Percentiles rank a stretch among this genome's conserved stretches.
Evolutionary conservation across 2,888 invertebrate species (phyloP).

Genomic region (Argynnis bischoffii): DNA sequence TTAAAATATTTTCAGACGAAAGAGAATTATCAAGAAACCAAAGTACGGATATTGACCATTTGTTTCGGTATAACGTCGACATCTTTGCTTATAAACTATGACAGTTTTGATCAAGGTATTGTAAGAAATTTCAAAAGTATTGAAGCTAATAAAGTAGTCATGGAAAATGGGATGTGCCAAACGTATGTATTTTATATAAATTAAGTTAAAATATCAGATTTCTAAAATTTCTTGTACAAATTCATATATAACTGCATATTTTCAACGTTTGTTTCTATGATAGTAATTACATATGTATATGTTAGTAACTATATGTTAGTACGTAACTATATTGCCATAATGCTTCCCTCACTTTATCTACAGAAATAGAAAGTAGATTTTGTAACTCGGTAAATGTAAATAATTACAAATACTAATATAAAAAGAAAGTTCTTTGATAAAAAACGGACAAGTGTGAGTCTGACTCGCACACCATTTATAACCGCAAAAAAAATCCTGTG

Average conservation of each 20-base stretch:
- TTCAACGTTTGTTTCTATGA: neutral
- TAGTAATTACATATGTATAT: too few relatives aligned
- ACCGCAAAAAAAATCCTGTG: too few relatives aligned
- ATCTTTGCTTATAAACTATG: constrained; percentile 26
- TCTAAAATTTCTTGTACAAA: neutral
- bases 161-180: neutral
- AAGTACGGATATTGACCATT: constrained; percentile 50
- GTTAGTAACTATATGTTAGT: too few relatives aligned
- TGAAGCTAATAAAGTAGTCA: neutral
- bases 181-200: constrained; percentile 12
- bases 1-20: constrained; percentile 44
- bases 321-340: too few relatives aligned
- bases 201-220: neutral
- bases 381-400: too few relatives aligned
- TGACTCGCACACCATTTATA: too few relatives aligned
- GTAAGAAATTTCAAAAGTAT: neutral
- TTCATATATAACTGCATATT: neutral
- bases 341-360: too few relatives aligned
- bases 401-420: too few relatives aligned
- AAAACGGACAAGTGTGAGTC: too few relatives aligned
- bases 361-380: too few relatives aligned
- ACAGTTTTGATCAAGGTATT: constrained; percentile 4
- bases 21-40: constrained; percentile 45
- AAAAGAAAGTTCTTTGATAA: too few relatives aligned
- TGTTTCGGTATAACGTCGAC: constrained; percentile 52